Percentiles rank a stretch among this genome's conserved stretches.
These are phyloP conservation scores for Crambe crambe DNA, from an alignment of 37 sponge, comb jelly and placozoan species.

Conservation along the genomic window DNA sequence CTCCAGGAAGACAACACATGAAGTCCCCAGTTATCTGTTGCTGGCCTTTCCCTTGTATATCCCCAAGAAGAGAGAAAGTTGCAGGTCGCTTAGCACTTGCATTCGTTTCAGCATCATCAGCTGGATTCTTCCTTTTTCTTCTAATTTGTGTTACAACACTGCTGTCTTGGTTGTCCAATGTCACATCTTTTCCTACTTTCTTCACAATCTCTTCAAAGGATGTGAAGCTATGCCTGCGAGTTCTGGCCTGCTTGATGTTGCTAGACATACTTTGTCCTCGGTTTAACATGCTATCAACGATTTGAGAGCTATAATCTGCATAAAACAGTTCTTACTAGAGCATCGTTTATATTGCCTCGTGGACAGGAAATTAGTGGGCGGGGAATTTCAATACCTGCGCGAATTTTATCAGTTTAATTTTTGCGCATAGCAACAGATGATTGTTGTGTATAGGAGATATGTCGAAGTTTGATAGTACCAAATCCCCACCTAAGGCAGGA, in stretches of 20 bases:
- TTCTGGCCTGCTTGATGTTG: not conserved
- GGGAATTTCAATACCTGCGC: too few relatives aligned
- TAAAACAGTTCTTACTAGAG: too few relatives aligned
- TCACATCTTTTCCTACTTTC: not conserved
- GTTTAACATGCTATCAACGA: too few relatives aligned
- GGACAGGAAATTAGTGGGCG: too few relatives aligned
- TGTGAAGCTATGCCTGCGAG: constrained; percentile 47
- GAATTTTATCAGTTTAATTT: too few relatives aligned
- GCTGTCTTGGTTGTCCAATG: not conserved
- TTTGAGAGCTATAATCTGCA: too few relatives aligned
- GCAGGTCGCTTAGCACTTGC: not conserved
- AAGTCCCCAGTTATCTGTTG: not conserved
- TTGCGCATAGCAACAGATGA: too few relatives aligned
- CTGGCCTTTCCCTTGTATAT: not conserved
- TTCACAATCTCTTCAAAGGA: constrained; percentile 30
- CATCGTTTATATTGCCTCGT: too few relatives aligned
- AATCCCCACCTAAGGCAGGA: too few relatives aligned
- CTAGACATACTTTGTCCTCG: too few relatives aligned
- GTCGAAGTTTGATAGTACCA: too few relatives aligned
- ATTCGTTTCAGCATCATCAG: not conserved
- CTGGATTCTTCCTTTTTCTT: not conserved
- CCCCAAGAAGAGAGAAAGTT: not conserved
- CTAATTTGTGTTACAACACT: not conserved
- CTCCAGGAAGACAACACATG: constrained; percentile 12
- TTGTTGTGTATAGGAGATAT: too few relatives aligned